These are phyloP conservation scores for Erpobdella octoculata DNA, from an alignment of 2,888 invertebrate genomes.

Conservation along the genomic window DNA sequence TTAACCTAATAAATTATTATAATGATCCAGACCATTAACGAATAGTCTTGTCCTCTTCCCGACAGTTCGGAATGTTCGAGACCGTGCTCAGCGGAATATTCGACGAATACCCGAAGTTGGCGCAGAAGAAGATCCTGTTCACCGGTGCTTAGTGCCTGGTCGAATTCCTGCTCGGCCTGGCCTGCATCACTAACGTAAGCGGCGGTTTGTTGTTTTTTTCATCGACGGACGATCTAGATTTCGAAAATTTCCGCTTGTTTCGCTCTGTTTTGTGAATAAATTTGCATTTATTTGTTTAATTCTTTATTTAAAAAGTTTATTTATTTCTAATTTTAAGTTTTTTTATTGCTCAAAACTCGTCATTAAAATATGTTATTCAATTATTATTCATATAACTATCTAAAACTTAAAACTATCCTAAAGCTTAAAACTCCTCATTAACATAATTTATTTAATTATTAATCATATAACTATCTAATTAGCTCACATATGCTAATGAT, in stretches of 20 bases:
- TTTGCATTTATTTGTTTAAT: not conserved
- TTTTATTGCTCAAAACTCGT: not conserved
- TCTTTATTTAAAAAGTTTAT: not conserved
- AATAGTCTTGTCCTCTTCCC: not conserved
- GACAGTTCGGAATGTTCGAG: conserved; percentile 75
- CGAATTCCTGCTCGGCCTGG: conserved; percentile 63
- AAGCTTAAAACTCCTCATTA: not conserved
- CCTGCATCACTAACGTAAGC: conserved; percentile 68
- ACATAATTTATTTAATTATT: not conserved
- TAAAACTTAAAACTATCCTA: too few species aligned
- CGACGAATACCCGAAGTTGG: conserved; percentile 63
- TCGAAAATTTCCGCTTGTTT: too few species aligned
- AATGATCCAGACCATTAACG: not conserved
- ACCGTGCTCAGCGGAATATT: conserved; percentile 66
- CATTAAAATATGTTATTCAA: not conserved
- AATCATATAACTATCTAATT: too few species aligned
- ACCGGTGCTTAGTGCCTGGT: conserved; percentile 60
- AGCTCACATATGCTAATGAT: too few species aligned
- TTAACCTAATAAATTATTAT: conserved; percentile 10
- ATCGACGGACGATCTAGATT: too few species aligned
- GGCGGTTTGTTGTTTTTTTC: too few species aligned
- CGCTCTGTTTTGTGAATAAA: too few species aligned
- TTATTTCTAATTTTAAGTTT: not conserved
- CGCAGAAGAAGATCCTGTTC: conserved; percentile 58
- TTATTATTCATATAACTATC: too few species aligned